A percentile compares a stretch with the other conserved stretches of the same genome.
Conservation (phyloP, 1,140 invertebrate species). For the Wiebesia pumilae region DNA sequence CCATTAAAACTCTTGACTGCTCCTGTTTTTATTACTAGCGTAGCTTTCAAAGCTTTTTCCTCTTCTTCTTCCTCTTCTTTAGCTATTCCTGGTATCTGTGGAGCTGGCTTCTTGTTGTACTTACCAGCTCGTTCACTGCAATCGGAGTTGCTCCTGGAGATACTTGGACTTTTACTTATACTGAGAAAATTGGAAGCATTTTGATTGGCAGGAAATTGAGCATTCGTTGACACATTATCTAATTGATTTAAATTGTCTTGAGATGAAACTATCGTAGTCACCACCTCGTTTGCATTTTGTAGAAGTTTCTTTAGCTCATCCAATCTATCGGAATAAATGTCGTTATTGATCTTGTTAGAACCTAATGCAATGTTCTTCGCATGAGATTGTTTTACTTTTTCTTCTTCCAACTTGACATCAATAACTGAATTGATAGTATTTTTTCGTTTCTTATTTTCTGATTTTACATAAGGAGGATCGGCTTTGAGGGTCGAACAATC, state of each 20-base stretch:
- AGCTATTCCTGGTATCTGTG: constrained; percentile 58
- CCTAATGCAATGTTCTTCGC: constrained; percentile 11
- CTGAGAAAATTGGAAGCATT: constrained; percentile 27
- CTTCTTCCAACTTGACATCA: constrained; percentile 21
- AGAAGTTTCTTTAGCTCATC: constrained; percentile 65
- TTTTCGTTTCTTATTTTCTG: constrained; percentile 9
- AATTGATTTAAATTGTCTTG: constrained; percentile 56
- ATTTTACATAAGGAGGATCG: background rate
- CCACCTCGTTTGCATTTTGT: constrained; percentile 61
- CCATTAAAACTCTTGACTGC: constrained; percentile 66
- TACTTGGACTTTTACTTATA: constrained; percentile 51
- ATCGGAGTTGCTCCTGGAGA: constrained; percentile 60
- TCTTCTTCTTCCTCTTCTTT: constrained; percentile 52
- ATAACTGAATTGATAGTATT: constrained; percentile 26
- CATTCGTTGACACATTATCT: background rate
- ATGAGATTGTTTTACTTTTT: background rate
- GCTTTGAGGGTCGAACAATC: constrained; percentile 29
- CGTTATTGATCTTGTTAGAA: constrained; percentile 51
- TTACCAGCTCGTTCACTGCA: constrained; percentile 65
- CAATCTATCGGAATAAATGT: constrained; percentile 62
- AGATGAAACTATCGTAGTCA: constrained; percentile 60
- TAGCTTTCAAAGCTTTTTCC: constrained; percentile 66
- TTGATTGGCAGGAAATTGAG: background rate
- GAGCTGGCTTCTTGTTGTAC: constrained; percentile 72
- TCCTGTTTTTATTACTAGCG: constrained; percentile 69